phyloP scores from a whole-genome alignment of 2,113 vertebrate species.

The Martes martes region DNA sequence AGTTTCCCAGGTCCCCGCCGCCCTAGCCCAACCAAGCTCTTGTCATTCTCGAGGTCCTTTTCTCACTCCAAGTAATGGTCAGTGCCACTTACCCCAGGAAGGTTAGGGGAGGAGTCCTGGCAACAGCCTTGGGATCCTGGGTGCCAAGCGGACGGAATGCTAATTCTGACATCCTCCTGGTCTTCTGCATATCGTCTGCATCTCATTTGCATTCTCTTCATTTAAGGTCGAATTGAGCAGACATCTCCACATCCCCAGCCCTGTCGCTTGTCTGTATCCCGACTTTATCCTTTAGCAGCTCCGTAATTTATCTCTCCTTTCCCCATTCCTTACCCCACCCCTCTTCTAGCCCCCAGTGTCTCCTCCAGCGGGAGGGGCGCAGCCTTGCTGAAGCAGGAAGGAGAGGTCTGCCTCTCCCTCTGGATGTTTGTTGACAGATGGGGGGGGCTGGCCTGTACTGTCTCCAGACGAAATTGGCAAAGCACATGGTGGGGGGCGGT shows the following conservation, averaged over 20 bases:
- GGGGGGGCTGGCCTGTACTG: slow-evolving; percentile 48
- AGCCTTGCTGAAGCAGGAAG: neutral
- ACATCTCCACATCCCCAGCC: slow-evolving; percentile 53
- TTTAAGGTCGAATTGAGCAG: slow-evolving; percentile 77
- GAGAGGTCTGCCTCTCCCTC: neutral
- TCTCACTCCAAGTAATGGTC: neutral
- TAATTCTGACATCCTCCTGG: slow-evolving; percentile 43
- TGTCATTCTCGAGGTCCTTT: neutral
- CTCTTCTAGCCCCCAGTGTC: neutral
- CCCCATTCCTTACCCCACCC: neutral
- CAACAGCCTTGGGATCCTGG: neutral
- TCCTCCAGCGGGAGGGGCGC: neutral
- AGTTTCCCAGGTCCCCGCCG: neutral
- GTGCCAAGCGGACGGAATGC: neutral
- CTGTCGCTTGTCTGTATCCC: slow-evolving; percentile 38
- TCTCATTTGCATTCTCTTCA: slow-evolving; percentile 75
- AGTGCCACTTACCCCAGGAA: neutral
- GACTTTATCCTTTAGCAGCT: neutral
- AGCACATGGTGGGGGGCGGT: slow-evolving; percentile 42
- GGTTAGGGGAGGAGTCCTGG: neutral
- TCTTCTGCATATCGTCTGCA: slow-evolving; percentile 64
- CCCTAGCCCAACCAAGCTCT: neutral
- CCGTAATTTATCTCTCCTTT: neutral
- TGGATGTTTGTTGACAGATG: slow-evolving; percentile 61
- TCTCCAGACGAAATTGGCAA: slow-evolving; percentile 62